These are phyloP conservation scores for Ctenosaura bakeri DNA, from an alignment of 2,797 vertebrate species.

Conservation along the genomic window DNA sequence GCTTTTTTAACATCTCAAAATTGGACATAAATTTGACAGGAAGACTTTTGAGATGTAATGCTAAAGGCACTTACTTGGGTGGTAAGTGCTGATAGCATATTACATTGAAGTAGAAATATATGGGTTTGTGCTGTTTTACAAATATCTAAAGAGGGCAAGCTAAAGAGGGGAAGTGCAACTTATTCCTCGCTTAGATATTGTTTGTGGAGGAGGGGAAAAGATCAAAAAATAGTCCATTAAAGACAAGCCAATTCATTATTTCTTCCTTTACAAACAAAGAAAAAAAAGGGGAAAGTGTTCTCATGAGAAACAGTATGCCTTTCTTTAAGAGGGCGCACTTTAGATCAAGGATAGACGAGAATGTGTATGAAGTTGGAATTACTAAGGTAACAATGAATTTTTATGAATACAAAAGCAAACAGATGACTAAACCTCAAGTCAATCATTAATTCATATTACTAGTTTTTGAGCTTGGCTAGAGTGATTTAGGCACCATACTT, in stretches of 20 bases:
- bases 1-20: not conserved
- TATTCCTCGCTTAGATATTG: conserved; percentile 43
- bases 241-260: conserved; percentile 64
- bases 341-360: conserved; percentile 65
- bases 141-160: conserved; percentile 31
- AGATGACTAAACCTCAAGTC: conserved; percentile 71
- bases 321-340: conserved; percentile 78
- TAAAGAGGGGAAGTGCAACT: conserved; percentile 23
- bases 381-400: conserved; percentile 70
- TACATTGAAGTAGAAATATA: fast-evolving
- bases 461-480: conserved; percentile 67
- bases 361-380: conserved; percentile 66
- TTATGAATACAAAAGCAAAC: conserved; percentile 74
- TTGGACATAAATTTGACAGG: conserved; percentile 27
- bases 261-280: conserved; percentile 74
- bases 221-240: conserved; percentile 65
- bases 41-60: conserved; percentile 8
- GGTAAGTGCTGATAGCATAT: not conserved
- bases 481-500: conserved; percentile 65
- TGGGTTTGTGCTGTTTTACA: conserved; percentile 14
- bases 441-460: conserved; percentile 83
- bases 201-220: conserved; percentile 55
- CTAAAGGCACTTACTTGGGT: not conserved
- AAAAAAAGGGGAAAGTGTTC: conserved; percentile 51
- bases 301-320: conserved; percentile 60